Conservation (phyloP, 2,888 invertebrate genomes). For the Sarcophaga carnaria region DNA sequence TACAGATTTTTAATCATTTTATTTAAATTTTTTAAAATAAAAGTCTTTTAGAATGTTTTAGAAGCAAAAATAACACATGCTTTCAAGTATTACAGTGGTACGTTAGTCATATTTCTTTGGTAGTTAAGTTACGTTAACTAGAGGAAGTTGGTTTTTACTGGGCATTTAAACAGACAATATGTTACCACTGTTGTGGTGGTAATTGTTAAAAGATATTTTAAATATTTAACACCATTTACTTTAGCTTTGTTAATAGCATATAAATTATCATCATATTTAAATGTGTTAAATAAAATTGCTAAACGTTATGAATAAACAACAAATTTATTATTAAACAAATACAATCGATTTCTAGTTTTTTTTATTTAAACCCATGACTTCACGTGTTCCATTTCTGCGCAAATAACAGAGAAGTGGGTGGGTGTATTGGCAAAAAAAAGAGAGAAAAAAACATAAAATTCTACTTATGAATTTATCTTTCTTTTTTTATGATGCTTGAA, state of each 20-base stretch:
- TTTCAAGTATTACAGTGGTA: not conserved
- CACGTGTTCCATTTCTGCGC: constrained; percentile 36
- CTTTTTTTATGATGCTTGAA: constrained; percentile 13
- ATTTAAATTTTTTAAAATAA: too few species aligned
- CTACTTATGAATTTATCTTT: not conserved
- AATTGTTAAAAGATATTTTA: not conserved
- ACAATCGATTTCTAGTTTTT: not conserved
- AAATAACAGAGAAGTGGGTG: constrained; percentile 1
- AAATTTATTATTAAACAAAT: not conserved
- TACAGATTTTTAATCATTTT: not conserved
- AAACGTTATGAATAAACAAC: constrained; percentile 19
- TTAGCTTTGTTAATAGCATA: constrained; percentile 27
- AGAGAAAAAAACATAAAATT: constrained; percentile 1
- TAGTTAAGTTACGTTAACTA: not conserved
- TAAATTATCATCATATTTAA: constrained; percentile 21
- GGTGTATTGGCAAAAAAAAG: not conserved
- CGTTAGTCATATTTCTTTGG: not conserved
- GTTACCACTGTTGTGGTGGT: not conserved
- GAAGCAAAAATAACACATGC: not conserved
- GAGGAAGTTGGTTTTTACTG: not conserved
- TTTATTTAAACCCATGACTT: constrained; percentile 49
- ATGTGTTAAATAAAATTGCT: constrained; percentile 32
- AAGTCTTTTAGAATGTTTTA: not conserved
- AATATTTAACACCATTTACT: constrained; percentile 19
- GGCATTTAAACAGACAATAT: too few species aligned